Percentiles rank a stretch among this genome's conserved stretches.
phyloP scores from a whole-genome alignment of 2,113 vertebrate species.

The Microtus montanus region DNA sequence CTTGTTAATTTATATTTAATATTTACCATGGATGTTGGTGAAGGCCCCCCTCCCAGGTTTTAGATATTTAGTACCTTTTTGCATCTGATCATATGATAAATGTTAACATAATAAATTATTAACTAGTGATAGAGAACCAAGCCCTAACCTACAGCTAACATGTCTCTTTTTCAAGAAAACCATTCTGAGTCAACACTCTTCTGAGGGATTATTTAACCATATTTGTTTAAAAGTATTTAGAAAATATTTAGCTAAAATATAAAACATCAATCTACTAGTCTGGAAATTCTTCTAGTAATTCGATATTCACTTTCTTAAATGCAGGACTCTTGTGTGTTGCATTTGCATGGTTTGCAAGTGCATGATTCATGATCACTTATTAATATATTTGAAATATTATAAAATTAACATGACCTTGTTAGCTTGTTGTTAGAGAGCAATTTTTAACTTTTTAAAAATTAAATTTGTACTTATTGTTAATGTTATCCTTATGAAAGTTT shows the following conservation, averaged over 20 bases:
- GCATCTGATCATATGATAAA: background rate
- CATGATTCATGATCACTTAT: background rate
- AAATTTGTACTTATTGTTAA: background rate
- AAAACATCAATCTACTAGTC: background rate
- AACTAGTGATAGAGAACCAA: background rate
- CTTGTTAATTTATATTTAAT: background rate
- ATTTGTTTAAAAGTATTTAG: background rate
- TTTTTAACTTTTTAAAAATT: background rate
- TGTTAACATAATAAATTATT: background rate
- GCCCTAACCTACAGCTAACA: background rate
- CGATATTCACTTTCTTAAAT: background rate
- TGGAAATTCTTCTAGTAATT: background rate
- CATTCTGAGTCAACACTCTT: background rate
- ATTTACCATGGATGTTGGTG: background rate
- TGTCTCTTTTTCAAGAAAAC: background rate
- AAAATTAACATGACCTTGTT: background rate
- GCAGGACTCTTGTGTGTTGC: background rate
- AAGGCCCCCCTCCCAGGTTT: background rate
- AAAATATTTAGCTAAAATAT: background rate
- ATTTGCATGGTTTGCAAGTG: background rate
- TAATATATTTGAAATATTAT: background rate
- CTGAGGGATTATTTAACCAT: too few species aligned
- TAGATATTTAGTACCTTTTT: background rate
- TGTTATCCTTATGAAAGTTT: background rate
- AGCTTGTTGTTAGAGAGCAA: background rate